Conservation (phyloP, 1,140 invertebrate genomes). For the Hormaphis cornu region DNA sequence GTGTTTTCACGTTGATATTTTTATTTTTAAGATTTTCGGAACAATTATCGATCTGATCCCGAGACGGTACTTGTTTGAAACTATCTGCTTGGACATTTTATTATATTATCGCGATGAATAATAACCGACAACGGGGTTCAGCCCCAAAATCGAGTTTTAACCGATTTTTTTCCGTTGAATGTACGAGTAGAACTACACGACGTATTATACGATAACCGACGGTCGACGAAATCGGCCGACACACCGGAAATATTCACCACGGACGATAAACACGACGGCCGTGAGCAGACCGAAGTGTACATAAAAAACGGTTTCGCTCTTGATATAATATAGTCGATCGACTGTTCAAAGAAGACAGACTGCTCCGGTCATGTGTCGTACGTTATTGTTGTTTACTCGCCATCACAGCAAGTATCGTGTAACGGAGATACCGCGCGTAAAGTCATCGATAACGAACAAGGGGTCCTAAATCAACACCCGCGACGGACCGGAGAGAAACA, state of each 20-base stretch:
- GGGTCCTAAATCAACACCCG: conserved; percentile 25
- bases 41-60: no score
- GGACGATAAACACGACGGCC: conserved; percentile 1
- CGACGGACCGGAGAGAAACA: background rate
- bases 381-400: background rate
- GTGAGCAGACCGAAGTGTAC: background rate
- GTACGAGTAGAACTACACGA: no score
- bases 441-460: conserved; percentile 13
- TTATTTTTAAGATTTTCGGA: no score
- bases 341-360: conserved; percentile 2
- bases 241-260: conserved; percentile 8
- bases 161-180: no score
- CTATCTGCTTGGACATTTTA: no score
- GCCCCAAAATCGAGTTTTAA: no score
- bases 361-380: background rate
- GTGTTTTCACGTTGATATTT: no score
- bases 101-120: no score
- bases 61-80: no score
- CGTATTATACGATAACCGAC: no score
- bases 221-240: background rate
- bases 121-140: no score
- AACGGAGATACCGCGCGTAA: background rate
- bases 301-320: background rate
- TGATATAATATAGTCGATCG: background rate
- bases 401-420: background rate